Conservation (phyloP, 1,140 invertebrate genomes). For the Aphelenchoides besseyi region DNA sequence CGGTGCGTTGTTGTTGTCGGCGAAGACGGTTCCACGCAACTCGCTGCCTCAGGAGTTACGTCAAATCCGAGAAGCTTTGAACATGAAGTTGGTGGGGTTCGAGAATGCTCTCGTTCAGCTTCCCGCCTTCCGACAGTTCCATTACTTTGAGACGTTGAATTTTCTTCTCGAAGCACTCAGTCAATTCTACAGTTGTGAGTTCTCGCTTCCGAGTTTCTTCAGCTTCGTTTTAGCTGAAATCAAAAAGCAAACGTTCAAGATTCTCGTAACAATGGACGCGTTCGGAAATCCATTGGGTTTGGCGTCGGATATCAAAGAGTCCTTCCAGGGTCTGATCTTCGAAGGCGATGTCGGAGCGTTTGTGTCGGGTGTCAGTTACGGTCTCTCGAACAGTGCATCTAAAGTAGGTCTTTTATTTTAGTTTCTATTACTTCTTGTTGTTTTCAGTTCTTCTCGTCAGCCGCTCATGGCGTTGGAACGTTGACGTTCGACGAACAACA, state of each 20-base stretch:
- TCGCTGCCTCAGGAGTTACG: slow-evolving; percentile 75
- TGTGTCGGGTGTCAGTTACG: slow-evolving; percentile 91
- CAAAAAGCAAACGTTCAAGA: slow-evolving; percentile 87
- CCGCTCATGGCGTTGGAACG: slow-evolving; percentile 81
- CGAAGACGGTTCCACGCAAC: slow-evolving; percentile 68
- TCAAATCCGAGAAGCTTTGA: slow-evolving; percentile 78
- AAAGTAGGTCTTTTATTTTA: no score
- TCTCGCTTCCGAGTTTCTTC: no score
- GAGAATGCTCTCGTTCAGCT: slow-evolving; percentile 90
- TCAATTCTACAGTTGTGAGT: slow-evolving; percentile 52
- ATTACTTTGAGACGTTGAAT: slow-evolving; percentile 61
- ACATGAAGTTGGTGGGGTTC: slow-evolving; percentile 85
- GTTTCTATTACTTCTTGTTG: no score
- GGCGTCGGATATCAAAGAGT: slow-evolving; percentile 89
- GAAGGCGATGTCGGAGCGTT: slow-evolving; percentile 83
- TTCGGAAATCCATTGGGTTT: slow-evolving; percentile 93
- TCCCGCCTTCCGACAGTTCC: slow-evolving; percentile 56
- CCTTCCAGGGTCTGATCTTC: slow-evolving; percentile 82
- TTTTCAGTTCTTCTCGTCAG: no score
- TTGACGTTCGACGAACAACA: slow-evolving; percentile 80
- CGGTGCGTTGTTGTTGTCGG: slow-evolving; percentile 45
- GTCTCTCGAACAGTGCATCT: slow-evolving; percentile 90
- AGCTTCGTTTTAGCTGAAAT: no score
- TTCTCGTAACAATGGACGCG: slow-evolving; percentile 92
- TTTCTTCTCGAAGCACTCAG: slow-evolving; percentile 55